Evolutionary conservation across 2,113 vertebrate species (phyloP).

Genomic region (Caranx ignobilis): DNA sequence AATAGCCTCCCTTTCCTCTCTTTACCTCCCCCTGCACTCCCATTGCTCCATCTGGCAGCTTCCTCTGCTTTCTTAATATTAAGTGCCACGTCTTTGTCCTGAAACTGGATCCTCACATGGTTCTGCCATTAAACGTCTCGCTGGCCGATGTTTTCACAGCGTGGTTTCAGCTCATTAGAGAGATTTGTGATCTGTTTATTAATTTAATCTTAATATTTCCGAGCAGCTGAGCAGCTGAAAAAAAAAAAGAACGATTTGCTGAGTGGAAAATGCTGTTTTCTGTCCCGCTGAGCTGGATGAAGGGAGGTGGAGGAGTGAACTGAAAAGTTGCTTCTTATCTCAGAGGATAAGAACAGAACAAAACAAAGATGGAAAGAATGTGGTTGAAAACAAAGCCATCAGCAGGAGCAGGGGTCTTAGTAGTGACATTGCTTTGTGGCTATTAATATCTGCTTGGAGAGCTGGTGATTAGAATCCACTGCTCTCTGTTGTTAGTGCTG

Average conservation of each 20-base stretch:
- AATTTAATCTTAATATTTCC: not conserved
- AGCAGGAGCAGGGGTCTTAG: slow-evolving; percentile 65
- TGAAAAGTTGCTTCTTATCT: slow-evolving; percentile 35
- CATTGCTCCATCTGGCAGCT: slow-evolving; percentile 26
- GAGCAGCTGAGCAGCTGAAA: not conserved
- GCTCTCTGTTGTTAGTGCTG: slow-evolving; percentile 8
- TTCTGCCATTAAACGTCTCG: slow-evolving; percentile 17
- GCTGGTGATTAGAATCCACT: slow-evolving; percentile 53
- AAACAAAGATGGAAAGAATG: slow-evolving; percentile 84
- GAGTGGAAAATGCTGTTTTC: not conserved
- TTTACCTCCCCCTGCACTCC: slow-evolving; percentile 37
- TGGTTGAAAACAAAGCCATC: slow-evolving; percentile 72
- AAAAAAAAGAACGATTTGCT: not conserved
- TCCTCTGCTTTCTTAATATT: slow-evolving; percentile 40
- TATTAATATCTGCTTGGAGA: slow-evolving; percentile 73
- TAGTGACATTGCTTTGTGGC: slow-evolving; percentile 74
- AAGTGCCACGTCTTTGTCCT: slow-evolving; percentile 16
- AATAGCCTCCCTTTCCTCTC: slow-evolving; percentile 69
- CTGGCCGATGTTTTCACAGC: slow-evolving; percentile 7
- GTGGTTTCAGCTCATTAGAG: slow-evolving; percentile 12
- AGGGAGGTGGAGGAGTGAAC: not conserved
- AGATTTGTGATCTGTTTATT: slow-evolving; percentile 18
- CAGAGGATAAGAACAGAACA: slow-evolving; percentile 51
- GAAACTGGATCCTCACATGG: slow-evolving; percentile 19
- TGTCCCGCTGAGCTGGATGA: not conserved